Conservation (phyloP, 2,797 vertebrate species). For the Trichosurus vulpecula region DNA sequence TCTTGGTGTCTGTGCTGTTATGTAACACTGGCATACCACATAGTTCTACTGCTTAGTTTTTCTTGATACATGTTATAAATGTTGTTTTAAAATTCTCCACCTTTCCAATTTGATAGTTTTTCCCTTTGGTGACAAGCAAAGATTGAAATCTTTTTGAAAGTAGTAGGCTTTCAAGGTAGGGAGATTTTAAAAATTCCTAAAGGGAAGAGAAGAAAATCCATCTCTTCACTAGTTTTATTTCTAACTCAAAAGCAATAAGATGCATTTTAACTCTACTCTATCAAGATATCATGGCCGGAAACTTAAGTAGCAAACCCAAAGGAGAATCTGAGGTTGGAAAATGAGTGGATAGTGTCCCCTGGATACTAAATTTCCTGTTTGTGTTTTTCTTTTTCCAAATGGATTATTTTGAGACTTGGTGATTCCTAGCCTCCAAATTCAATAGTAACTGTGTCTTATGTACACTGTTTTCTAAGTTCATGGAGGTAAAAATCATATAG, state of each 20-base stretch:
- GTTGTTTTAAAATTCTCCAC: conserved; percentile 38
- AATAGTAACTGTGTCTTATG: conserved; percentile 11
- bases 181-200: conserved; percentile 21
- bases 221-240: conserved; percentile 42
- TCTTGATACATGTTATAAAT: conserved; percentile 45
- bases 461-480: conserved; percentile 45
- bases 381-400: conserved; percentile 4
- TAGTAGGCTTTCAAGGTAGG: conserved; percentile 23
- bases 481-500: conserved; percentile 41
- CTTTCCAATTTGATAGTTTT: conserved; percentile 39
- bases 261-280: conserved; percentile 15
- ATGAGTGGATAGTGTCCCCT: conserved; percentile 20
- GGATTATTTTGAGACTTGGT: conserved; percentile 44
- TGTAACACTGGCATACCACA: neutral
- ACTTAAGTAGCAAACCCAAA: conserved; percentile 46
- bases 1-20: neutral
- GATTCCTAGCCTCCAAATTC: conserved; percentile 43
- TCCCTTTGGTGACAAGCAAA: conserved; percentile 6
- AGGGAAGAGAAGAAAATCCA: conserved; percentile 24
- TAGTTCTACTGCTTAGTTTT: conserved; percentile 27
- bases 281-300: neutral
- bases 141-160: conserved; percentile 15
- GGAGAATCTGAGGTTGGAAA: conserved; percentile 55
- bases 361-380: neutral
- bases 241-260: conserved; percentile 44